Percentiles rank a stretch among this genome's conserved stretches.
Conservation (phyloP, 1,140 invertebrate genomes). For the Aphelinus certus region DNA sequence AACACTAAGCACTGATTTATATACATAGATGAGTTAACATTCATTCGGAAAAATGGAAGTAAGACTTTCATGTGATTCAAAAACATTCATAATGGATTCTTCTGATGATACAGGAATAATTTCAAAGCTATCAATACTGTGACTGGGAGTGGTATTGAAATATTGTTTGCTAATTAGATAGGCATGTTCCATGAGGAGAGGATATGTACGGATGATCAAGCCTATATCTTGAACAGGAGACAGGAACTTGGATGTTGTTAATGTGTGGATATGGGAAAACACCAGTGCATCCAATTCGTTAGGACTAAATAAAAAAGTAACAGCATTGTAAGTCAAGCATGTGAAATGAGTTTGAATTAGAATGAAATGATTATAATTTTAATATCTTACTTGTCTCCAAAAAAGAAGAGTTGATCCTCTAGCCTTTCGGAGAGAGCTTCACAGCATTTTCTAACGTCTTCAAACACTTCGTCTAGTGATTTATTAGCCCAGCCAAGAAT, state of each 20-base stretch:
- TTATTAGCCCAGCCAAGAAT: conserved; percentile 84
- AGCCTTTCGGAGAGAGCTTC: conserved; percentile 84
- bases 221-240: conserved; percentile 41
- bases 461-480: conserved; percentile 80
- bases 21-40: conserved; percentile 1
- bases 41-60: not conserved
- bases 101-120: conserved; percentile 43
- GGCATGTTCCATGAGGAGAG: conserved; percentile 54
- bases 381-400: conserved; percentile 75
- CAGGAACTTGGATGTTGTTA: conserved; percentile 65
- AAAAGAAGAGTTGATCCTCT: conserved; percentile 84
- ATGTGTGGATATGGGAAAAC: conserved; percentile 76
- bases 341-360: conserved; percentile 38
- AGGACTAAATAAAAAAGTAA: conserved; percentile 58
- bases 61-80: conserved; percentile 44
- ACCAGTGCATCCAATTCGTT: conserved; percentile 79
- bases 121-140: conserved; percentile 47
- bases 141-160: conserved; percentile 38
- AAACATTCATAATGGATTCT: conserved; percentile 50
- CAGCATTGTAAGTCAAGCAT: too few species aligned
- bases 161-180: conserved; percentile 44
- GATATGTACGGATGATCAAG: conserved; percentile 50
- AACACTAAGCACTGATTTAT: not conserved
- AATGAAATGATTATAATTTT: conserved; percentile 7
- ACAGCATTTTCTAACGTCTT: conserved; percentile 85